phyloP scores from a whole-genome alignment of 2,113 vertebrate genomes.

The Anarrhichthys ocellatus region DNA sequence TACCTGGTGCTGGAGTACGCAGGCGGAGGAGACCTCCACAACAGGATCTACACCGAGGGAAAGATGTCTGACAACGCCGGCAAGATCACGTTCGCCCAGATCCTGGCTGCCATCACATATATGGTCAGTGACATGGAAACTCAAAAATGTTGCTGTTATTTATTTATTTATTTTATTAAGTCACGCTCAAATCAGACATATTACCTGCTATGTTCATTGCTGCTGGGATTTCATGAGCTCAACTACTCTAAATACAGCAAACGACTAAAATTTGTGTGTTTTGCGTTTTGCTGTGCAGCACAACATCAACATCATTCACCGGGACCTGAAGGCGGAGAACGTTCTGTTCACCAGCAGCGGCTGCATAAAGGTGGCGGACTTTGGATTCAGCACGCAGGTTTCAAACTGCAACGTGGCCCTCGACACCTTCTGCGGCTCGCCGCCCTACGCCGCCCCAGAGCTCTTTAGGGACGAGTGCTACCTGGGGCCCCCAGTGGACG shows the following conservation, averaged over 20 bases:
- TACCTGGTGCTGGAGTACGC: conserved; percentile 95
- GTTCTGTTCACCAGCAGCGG: conserved; percentile 88
- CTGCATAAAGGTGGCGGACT: conserved; percentile 94
- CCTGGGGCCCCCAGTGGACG: conserved; percentile 87
- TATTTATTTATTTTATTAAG: neutral
- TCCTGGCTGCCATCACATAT: conserved; percentile 93
- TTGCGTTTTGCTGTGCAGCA: conserved; percentile 83
- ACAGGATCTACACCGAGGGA: conserved; percentile 88
- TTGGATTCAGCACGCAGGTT: conserved; percentile 93
- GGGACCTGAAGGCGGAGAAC: conserved; percentile 97
- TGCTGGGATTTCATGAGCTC: neutral
- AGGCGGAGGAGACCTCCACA: conserved; percentile 92
- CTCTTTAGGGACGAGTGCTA: conserved; percentile 93
- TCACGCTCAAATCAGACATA: neutral
- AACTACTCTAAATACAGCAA: neutral
- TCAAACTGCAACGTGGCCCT: conserved; percentile 84
- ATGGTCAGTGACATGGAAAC: conserved; percentile 80
- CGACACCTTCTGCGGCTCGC: conserved; percentile 96
- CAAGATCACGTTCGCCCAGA: conserved; percentile 93
- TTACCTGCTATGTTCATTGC: neutral
- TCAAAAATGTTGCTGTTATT: neutral
- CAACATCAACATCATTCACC: conserved; percentile 91
- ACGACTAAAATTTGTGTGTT: neutral
- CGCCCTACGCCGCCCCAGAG: conserved; percentile 94
- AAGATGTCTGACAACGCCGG: conserved; percentile 87